These are phyloP conservation scores for Cettia cetti DNA, from an alignment of 2,113 vertebrate species.

Conservation along the genomic window DNA sequence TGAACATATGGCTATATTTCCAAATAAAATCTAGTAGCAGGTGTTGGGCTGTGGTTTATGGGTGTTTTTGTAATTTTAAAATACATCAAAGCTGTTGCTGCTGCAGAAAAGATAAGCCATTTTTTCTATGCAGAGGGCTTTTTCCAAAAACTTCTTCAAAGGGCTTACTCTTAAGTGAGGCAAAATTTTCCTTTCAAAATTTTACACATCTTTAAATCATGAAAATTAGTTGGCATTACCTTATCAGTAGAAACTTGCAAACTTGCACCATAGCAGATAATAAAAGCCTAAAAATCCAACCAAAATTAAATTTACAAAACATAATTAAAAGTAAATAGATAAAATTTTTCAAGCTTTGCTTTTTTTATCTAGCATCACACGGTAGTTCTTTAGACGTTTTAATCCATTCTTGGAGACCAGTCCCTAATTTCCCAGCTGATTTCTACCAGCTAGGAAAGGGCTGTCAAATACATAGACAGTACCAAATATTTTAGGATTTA, in stretches of 20 bases:
- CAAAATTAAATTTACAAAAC: not conserved
- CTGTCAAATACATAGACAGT: not conserved
- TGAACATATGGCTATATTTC: constrained; percentile 35
- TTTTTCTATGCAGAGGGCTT: constrained; percentile 9
- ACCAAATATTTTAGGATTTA: not conserved
- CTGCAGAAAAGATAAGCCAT: constrained; percentile 47
- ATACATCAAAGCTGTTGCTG: constrained; percentile 37
- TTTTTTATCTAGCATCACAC: not conserved
- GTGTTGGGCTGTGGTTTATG: not conserved
- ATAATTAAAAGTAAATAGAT: not conserved
- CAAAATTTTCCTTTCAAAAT: constrained; percentile 31
- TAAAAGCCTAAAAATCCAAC: not conserved
- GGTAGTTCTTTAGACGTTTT: not conserved
- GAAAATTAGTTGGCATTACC: not conserved
- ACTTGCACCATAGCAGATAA: not conserved
- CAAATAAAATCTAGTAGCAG: constrained; percentile 43
- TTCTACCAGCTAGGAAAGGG: not conserved
- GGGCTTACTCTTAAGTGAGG: not conserved
- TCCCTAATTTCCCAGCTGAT: not conserved
- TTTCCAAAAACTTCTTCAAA: constrained; percentile 31
- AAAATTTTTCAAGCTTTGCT: not conserved
- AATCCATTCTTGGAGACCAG: not conserved
- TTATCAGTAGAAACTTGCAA: not conserved
- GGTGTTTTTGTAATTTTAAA: constrained; percentile 15
- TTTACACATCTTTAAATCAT: constrained; percentile 33